Evolutionary conservation across 2,113 vertebrate genomes (phyloP), one percentile per base, ranked within the genome.

Genomic region (Nothobranchius furzeri): DNA sequence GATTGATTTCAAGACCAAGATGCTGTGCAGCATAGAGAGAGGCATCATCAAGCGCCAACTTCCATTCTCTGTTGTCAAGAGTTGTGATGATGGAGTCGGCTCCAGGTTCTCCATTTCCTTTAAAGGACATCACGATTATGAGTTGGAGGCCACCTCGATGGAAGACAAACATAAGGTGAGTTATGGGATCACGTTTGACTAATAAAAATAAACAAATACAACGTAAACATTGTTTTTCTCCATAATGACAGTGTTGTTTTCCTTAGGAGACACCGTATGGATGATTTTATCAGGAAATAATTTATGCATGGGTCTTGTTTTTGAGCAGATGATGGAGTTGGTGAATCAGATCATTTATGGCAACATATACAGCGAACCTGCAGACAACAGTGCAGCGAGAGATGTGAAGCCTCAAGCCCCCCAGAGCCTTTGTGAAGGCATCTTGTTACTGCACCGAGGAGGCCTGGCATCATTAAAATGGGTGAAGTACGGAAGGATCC

Each of bases 11-110:
- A 93, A 87, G 13, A 64, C 68, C 69, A 91, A 92, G 80, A 85
- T 89, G 79, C 66, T 95, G 80, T 96, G 94, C 79, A 94, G 92
- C 77, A 93, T 93, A 0, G 91, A 94, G 81, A 95, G 93, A 64
- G 95, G 94, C 36, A 95, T 82, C 1, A 60, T 95, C 9, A 92
- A 92, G 79, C 88, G 91, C 3, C 91, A 94, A 61, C 91, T 95
- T 67, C 85, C 87, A 3, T 95, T 94, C 85, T 70, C 83, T 0
- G 71, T 68, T 10, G 88, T 95, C 47, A 93, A 91, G 70, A 91
- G 91, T 45, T 93, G 90, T 40, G 88, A 93, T 9, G 90, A 93
- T 43, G 49, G 84, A 2, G 85, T 86, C 1, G 89, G 93, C 7
- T 85, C 85, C 7, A 83, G 80, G 13, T 91, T 95, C 68, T 83